Percentiles rank a stretch among this genome's conserved stretches.
phyloP scores from a whole-genome alignment of 2,888 invertebrate species.

The Eupithecia exiguata region DNA sequence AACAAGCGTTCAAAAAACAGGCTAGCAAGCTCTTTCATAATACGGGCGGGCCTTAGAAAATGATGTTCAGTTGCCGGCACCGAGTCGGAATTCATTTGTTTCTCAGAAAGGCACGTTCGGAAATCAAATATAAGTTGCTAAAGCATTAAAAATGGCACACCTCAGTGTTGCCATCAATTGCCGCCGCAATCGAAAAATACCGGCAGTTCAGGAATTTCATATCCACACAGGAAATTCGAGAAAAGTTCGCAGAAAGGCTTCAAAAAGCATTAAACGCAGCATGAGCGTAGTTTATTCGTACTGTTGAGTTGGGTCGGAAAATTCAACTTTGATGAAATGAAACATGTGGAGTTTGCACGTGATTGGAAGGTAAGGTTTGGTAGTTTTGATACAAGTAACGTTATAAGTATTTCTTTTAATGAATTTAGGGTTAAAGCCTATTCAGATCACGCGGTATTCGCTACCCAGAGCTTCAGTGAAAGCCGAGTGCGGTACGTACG shows the following conservation, averaged over 20 bases:
- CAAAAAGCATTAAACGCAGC: conserved; percentile 27
- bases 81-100: background rate
- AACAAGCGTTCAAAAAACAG: too few species aligned
- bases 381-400: background rate
- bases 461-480: too few species aligned
- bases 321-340: background rate
- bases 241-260: conserved; percentile 25
- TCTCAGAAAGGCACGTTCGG: background rate
- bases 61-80: background rate
- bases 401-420: background rate
- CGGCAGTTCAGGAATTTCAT: conserved; percentile 48
- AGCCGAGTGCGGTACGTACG: too few species aligned
- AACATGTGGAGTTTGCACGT: background rate
- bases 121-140: background rate
- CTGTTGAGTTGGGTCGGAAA: conserved; percentile 5
- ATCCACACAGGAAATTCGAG: conserved; percentile 50
- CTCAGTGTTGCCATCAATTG: conserved; percentile 11
- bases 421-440: too few species aligned
- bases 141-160: background rate
- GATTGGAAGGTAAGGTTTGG: background rate
- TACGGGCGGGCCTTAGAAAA: too few species aligned
- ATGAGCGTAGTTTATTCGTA: conserved; percentile 3
- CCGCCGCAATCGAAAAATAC: conserved; percentile 31
- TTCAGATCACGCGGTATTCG: too few species aligned
- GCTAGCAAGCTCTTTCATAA: too few species aligned